phyloP scores from a whole-genome alignment of 2,113 vertebrate species.

The Pterocles gutturalis region DNA sequence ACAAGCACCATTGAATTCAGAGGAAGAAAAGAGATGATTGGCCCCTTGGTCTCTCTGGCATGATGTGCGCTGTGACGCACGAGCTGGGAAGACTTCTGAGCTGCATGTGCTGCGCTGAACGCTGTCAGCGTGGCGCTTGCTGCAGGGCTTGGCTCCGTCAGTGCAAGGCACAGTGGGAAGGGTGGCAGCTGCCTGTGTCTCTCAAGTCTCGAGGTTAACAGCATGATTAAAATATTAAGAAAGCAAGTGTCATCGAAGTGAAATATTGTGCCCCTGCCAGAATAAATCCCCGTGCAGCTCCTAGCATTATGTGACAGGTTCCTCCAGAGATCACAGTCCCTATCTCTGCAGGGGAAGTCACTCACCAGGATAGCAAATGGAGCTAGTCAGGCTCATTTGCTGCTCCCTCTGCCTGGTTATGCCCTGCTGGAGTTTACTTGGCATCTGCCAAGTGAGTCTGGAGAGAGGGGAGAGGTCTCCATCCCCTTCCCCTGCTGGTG shows the following conservation, averaged over 20 bases:
- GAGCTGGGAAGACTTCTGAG: neutral
- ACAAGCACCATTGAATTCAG: neutral
- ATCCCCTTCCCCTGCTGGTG: neutral
- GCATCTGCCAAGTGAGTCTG: neutral
- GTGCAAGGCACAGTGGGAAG: neutral
- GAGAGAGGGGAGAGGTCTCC: neutral
- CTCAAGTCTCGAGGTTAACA: slow-evolving; percentile 17
- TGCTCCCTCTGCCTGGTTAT: neutral
- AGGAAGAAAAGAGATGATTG: neutral
- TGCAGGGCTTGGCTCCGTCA: neutral
- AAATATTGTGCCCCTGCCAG: slow-evolving; percentile 13
- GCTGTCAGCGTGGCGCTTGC: accelerated
- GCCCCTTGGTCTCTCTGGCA: neutral
- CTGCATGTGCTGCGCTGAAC: neutral
- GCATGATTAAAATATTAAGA: slow-evolving; percentile 55
- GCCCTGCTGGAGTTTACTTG: neutral
- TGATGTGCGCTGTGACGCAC: neutral
- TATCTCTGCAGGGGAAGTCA: neutral
- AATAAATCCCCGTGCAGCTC: neutral
- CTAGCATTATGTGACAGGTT: neutral
- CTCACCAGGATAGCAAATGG: neutral
- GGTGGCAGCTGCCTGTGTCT: neutral
- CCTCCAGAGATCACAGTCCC: neutral
- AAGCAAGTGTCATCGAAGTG: slow-evolving; percentile 34
- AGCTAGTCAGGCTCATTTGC: neutral